Evolutionary conservation across 2,797 vertebrate species (phyloP), one percentile per base, ranked within the genome.

Genomic region (Tympanoctomys barrerae): DNA sequence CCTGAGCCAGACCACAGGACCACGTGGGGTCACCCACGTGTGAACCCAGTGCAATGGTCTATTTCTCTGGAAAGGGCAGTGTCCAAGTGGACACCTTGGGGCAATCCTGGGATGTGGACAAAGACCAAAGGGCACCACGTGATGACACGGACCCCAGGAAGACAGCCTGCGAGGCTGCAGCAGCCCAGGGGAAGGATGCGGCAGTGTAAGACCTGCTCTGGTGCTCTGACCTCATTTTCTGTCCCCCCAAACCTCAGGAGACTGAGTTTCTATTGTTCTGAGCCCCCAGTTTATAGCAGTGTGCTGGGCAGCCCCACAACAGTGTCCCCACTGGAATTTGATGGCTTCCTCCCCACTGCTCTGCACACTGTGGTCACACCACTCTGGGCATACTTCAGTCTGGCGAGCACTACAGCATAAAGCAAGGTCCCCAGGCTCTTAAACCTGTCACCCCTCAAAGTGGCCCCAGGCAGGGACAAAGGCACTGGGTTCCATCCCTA

Each of bases 401-500:
- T 28, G 4, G 54, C 1, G 3, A 3, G 1, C 2, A 1, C 0
- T 42, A 5, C 0, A 36, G 46, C 16, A 22, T 22, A 80, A n/a
- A 62, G 6, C 0, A 4, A 64, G 46, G 16, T 68, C 42, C 66
- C 89, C 46, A 57, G 42, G 39, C 1, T 46, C 28, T 21, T 14
- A 24, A 73, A 71, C 57, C 59, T 31, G 59, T 28, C 54, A 33
- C 19, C 11, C 66, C 33, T 31, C 46, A 59, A 21, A 24, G 18
- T 0, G 0, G 54, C 24, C 57, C 26, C 68, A 62, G 57, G 42
- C 28, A 83, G 81, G 2, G 13, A n/a, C 57, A 33, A 10, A 84
- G 26, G 8, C 9, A 2, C 81, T 33, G 19, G 19, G 22, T 49
- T 66, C 39, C 10, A 66, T 3, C 10, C 39, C 59, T 8, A 19